Evolutionary conservation across 2,888 invertebrate genomes (phyloP).

Genomic region (Volucella bombylans): DNA sequence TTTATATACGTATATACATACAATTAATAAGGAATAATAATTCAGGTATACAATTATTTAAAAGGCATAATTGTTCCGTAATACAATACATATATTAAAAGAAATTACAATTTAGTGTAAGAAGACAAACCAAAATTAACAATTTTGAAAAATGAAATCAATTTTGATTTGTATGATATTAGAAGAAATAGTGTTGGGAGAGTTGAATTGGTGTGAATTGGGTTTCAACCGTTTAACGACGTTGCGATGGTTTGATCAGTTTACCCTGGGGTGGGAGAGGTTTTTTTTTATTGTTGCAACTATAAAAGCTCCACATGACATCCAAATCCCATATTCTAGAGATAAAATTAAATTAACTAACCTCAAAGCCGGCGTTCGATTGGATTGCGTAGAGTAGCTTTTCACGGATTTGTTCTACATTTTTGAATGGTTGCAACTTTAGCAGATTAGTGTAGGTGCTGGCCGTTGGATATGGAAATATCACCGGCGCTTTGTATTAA

Average conservation of each 20-base stretch:
- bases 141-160: slow-evolving; percentile 23
- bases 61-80: slow-evolving; percentile 33
- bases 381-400: slow-evolving; percentile 96
- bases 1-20: slow-evolving; percentile 34
- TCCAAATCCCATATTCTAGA: slow-evolving; percentile 44
- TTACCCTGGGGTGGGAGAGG: slow-evolving; percentile 9
- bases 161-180: slow-evolving; percentile 12
- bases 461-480: slow-evolving; percentile 97
- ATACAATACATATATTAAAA: background rate
- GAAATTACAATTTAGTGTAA: no score
- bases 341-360: no score
- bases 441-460: slow-evolving; percentile 99
- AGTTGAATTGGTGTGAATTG: background rate
- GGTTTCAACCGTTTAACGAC: slow-evolving; percentile 23
- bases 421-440: slow-evolving; percentile 95
- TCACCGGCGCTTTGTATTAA: slow-evolving; percentile 96
- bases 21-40: slow-evolving; percentile 43
- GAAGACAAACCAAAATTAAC: slow-evolving; percentile 26
- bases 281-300: slow-evolving; percentile 15
- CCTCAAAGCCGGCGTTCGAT: no score
- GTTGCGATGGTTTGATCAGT: slow-evolving; percentile 59
- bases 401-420: slow-evolving; percentile 89
- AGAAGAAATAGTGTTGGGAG: background rate
- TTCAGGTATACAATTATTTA: slow-evolving; percentile 42
- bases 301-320: slow-evolving; percentile 58